Evolutionary conservation across 2,113 vertebrate genomes (phyloP).

Genomic region (Cyprinodon brontotheroides): DNA sequence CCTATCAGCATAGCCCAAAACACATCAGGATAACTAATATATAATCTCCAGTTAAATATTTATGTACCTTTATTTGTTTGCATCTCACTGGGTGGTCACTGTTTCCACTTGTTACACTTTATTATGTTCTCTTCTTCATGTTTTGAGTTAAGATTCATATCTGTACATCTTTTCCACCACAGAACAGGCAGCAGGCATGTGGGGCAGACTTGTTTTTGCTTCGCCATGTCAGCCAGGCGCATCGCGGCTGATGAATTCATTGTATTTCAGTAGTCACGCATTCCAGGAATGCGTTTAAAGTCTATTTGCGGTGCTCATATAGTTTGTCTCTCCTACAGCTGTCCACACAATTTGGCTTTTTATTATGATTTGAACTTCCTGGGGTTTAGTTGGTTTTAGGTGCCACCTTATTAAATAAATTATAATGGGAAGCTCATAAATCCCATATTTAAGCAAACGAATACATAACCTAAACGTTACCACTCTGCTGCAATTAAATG

Average conservation of each 20-base stretch:
- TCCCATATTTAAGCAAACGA: neutral
- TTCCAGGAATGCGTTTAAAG: constrained; percentile 56
- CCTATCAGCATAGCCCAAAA: neutral
- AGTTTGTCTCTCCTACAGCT: neutral
- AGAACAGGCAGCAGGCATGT: constrained; percentile 14
- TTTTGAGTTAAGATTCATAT: constrained; percentile 30
- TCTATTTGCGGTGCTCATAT: constrained; percentile 21
- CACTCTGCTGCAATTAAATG: too few relatives aligned
- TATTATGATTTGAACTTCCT: constrained; percentile 17
- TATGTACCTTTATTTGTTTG: neutral
- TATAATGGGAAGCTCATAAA: neutral
- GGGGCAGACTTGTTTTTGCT: constrained; percentile 48
- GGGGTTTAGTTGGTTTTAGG: neutral
- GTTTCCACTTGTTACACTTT: constrained; percentile 8
- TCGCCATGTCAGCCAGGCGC: constrained; percentile 49
- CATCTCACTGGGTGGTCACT: constrained; percentile 1
- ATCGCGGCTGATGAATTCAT: constrained; percentile 59
- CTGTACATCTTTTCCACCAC: neutral
- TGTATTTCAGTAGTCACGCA: constrained; percentile 53
- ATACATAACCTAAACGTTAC: neutral
- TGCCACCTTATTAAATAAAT: neutral
- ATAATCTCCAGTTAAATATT: neutral
- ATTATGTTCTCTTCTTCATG: neutral
- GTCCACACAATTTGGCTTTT: neutral
- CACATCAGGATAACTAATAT: neutral